These are phyloP conservation scores for Nephrotoma appendiculata DNA, from an alignment of 2,888 invertebrate genomes.

Conservation along the genomic window DNA sequence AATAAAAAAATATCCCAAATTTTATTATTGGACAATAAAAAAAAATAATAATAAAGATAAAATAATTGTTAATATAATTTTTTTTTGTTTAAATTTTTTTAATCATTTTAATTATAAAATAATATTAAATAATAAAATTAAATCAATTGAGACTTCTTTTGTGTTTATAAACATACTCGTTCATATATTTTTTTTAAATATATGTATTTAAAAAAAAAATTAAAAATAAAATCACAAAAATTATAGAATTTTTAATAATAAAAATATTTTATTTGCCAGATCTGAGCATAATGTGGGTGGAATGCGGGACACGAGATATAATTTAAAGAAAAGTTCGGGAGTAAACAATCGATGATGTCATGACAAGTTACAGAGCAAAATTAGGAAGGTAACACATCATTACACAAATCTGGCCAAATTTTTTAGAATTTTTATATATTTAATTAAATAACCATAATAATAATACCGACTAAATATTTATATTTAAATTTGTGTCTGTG, in stretches of 20 bases:
- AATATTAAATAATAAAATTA: not conserved
- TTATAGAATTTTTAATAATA: not conserved
- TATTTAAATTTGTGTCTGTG: not conserved
- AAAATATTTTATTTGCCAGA: not conserved
- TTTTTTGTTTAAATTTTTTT: not conserved
- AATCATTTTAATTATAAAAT: not conserved
- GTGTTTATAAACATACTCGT: not conserved
- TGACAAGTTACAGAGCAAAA: not conserved
- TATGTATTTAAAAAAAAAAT: not conserved
- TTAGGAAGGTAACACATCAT: not conserved
- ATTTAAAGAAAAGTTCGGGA: not conserved
- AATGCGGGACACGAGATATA: not conserved
- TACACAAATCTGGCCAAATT: not conserved
- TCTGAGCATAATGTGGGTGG: not conserved
- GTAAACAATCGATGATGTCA: not conserved
- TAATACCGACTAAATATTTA: not conserved
- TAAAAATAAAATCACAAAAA: not conserved
- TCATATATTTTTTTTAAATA: not conserved
- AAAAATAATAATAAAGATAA: not conserved
- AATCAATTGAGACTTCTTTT: not conserved
- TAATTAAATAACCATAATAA: not conserved
- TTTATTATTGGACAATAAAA: not conserved
- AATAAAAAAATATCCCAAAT: not conserved
- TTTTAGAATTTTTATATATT: not conserved
- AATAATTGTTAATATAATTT: not conserved